Evolutionary conservation across 2,797 vertebrate species (phyloP), one percentile per base, ranked within the genome.

Genomic region (Numenius phaeopus): DNA sequence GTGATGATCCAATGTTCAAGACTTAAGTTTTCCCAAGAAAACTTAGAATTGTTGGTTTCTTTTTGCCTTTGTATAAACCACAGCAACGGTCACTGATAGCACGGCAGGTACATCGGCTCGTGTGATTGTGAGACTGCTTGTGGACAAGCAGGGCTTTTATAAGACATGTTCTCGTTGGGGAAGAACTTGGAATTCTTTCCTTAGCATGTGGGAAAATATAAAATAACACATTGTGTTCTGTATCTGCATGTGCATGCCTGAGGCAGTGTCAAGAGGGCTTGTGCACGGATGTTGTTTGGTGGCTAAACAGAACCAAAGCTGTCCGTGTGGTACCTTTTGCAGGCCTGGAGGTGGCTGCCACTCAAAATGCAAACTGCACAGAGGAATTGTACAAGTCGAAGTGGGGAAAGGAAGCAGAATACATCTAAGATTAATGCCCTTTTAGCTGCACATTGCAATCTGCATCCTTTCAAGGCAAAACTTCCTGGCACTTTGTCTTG

Each of bases 91-190:
- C 44, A 6, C 65, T 12, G 39, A 1, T 10, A 18, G 77, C 47
- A 2, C 40, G 27, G 84, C 39, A 20, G 52, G 11, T 34, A 6
- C 2, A 14, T 17, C 26, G 55, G 65, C 88, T 70, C 4, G 2
- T 2, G 0, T 7, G 11, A 2, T 6, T 20, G 27, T 69, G 30
- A 24, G 65, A 7, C 71, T 47, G 37, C 24, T 20, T 5, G 14
- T 29, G 29, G 73, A 32, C 27, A 11, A 34, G 40, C 73, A 30
- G 3, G 1, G 50, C 77, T 90, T 44, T 8, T 20, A 4, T 8
- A 23, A 50, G 24, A 7, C 0, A 0, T 14, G 26, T 23, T 37
- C 67, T 37, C 2, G 0, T 5, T 13, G n/a, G 32, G 50, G 16
- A 44, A 49, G 24, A 59, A 23, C 66, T n/a, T 39, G 40, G 57